Evolutionary conservation across 2,888 invertebrate genomes (phyloP), one percentile per base, ranked within the genome.

Genomic region (Torymus texanus): DNA sequence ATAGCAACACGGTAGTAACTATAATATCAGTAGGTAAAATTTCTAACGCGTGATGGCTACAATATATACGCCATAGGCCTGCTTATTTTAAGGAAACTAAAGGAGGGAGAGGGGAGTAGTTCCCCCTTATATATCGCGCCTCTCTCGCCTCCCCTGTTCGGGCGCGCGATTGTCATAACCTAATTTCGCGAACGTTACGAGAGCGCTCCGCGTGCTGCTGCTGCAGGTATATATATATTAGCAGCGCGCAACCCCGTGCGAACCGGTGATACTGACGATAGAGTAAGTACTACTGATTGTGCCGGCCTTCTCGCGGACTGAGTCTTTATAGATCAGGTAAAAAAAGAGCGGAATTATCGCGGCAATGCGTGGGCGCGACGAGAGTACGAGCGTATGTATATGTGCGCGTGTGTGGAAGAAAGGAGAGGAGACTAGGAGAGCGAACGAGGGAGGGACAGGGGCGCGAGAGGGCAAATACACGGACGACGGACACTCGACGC

Each of bases 151-250:
- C 41, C 50, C 13, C 13, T 41, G 2, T 61, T 61, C 24, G 12
- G 13, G 58, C 13, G 10, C n/a, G 12, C 8, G n/a, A 50, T 66
- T 24, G 24, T 77, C 71, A 65, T 77, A 71, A 77, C 77, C 77
- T 77, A 65, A 77, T 77, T 71, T 59, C 24, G 50, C 55, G 13
- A 13, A 51, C 73, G 14, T 10, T 14, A 41, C 24, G 10, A 8
- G 16, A 65, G 41, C 41, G 41, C 41, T 41, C 41, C 41, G 41
- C 41, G 41, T 41, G 41, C 41, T 41, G 29, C 24, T 2, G 29
- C 29, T 29, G 4, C 8, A 41, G 41, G 41, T 41, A 8, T 41
- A 41, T 29, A 29, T 41, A 41, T 41, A 41, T 41, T 8, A 8
- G 41, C 41, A 5, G 8, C 8, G 8, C 8, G 41, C 41, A 41